phyloP scores from a whole-genome alignment of 2,113 vertebrate genomes.

The Sterna hirundo region DNA sequence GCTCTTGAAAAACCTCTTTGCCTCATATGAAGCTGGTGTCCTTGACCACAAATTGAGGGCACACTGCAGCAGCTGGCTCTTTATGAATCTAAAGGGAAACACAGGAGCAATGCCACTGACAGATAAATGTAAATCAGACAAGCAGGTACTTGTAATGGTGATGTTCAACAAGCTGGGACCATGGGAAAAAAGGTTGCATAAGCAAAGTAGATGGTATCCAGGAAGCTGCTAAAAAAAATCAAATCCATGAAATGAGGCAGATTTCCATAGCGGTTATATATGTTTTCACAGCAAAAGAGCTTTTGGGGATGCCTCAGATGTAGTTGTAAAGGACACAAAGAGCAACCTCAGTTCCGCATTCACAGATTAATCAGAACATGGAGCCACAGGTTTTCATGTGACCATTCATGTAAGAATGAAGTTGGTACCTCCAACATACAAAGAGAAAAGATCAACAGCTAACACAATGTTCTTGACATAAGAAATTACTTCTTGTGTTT shows the following conservation, averaged over 20 bases:
- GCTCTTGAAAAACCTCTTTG: slow-evolving; percentile 21
- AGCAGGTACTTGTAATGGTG: neutral
- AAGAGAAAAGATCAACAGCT: neutral
- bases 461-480: neutral
- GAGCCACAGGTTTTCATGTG: neutral
- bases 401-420: neutral
- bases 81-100: neutral
- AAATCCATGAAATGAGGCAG: neutral
- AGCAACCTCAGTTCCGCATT: neutral
- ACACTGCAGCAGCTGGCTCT: neutral
- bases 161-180: neutral
- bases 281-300: neutral
- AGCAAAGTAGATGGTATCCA: neutral
- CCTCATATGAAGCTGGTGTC: neutral
- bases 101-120: neutral
- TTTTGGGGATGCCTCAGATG: neutral
- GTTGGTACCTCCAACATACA: neutral
- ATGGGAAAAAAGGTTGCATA: neutral
- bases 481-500: neutral
- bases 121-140: neutral
- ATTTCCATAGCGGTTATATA: neutral
- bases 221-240: neutral
- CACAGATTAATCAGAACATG: neutral
- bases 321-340: neutral
- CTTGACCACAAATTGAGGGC: neutral